phyloP scores from a whole-genome alignment of 2,797 vertebrate genomes.

The Pipistrellus pygmaeus region DNA sequence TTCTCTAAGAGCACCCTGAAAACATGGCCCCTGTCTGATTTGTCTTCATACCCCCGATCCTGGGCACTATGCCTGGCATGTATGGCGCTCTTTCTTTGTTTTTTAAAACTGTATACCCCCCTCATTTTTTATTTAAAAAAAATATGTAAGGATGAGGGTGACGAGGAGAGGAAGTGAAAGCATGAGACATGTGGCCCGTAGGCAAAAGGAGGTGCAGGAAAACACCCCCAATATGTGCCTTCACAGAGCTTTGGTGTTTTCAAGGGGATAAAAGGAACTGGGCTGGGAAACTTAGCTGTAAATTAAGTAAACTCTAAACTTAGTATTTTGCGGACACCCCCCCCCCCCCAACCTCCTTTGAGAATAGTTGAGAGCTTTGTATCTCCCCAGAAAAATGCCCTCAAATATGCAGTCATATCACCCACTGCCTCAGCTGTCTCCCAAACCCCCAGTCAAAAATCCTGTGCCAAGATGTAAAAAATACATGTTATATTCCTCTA shows the following conservation, averaged over 20 bases:
- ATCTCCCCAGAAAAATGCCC: background rate
- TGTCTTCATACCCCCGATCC: background rate
- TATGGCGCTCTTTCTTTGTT: background rate
- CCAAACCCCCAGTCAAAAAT: background rate
- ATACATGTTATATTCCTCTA: background rate
- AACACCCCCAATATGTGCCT: background rate
- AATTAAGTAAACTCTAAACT: background rate
- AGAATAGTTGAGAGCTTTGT: background rate
- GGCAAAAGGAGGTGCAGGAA: background rate
- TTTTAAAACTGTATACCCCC: background rate
- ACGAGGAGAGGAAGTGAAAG: background rate
- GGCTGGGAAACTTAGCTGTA: background rate
- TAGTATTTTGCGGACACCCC: background rate
- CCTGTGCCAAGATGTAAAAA: background rate
- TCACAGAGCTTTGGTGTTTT: background rate
- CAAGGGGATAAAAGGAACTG: background rate
- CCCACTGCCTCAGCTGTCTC: background rate
- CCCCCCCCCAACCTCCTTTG: background rate
- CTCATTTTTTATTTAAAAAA: background rate
- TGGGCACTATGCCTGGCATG: background rate
- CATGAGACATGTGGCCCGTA: background rate
- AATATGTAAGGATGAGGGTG: background rate
- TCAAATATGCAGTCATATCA: background rate
- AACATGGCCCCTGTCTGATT: background rate
- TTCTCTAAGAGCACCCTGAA: background rate